A percentile compares a stretch with the other conserved stretches of the same genome.
These are phyloP conservation scores for Mythimna pallens DNA, from an alignment of 2,888 invertebrate species.

Conservation along the genomic window DNA sequence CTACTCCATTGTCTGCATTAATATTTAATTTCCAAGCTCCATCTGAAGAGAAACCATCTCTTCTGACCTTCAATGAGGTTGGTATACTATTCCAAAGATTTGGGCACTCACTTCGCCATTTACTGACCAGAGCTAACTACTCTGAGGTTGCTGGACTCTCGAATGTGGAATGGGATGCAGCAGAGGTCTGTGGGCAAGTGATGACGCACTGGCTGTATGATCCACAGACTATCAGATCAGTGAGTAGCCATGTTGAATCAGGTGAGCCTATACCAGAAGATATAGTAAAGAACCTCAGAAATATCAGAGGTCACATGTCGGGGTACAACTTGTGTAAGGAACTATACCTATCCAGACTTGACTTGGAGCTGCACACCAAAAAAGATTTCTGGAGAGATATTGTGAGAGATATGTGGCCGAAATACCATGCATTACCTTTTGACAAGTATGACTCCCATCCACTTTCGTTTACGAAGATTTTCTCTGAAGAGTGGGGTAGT, in stretches of 20 bases:
- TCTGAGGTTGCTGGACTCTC: constrained; percentile 96
- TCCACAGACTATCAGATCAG: constrained; percentile 89
- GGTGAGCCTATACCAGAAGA: constrained; percentile 93
- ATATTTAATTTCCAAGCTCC: constrained; percentile 96
- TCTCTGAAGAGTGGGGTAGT: constrained; percentile 96
- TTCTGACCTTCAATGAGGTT: constrained; percentile 95
- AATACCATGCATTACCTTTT: constrained; percentile 94
- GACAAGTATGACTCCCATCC: constrained; percentile 96
- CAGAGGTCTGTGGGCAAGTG: constrained; percentile 95
- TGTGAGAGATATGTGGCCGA: constrained; percentile 94
- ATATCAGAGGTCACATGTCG: constrained; percentile 93
- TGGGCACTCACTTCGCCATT: constrained; percentile 96
- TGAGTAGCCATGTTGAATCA: constrained; percentile 94
- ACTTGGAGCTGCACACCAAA: constrained; percentile 95
- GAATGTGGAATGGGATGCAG: constrained; percentile 98
- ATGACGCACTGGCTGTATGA: constrained; percentile 95
- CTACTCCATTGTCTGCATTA: constrained; percentile 94
- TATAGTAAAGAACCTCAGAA: constrained; percentile 91
- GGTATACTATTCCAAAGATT: constrained; percentile 95
- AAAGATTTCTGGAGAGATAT: constrained; percentile 96
- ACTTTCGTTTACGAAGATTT: constrained; percentile 95
- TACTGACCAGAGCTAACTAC: constrained; percentile 95
- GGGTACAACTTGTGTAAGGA: constrained; percentile 95
- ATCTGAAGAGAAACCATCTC: constrained; percentile 91
- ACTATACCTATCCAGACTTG: constrained; percentile 95